A percentile compares a stretch with the other conserved stretches of the same genome.
Conservation (phyloP, 1,140 invertebrate genomes). For the Mamestra configurata region DNA sequence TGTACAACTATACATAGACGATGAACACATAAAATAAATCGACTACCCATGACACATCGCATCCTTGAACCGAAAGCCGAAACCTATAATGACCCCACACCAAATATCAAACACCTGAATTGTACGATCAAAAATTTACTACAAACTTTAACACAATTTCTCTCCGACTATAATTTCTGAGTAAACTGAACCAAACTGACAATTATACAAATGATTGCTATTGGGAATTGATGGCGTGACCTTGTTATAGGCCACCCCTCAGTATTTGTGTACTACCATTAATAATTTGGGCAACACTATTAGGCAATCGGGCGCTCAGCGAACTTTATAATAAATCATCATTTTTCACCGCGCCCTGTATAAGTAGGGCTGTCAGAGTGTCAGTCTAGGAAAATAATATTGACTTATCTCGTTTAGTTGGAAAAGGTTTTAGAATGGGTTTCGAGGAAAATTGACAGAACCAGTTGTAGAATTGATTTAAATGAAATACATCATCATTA, state of each 20-base stretch:
- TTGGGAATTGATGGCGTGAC: constrained; percentile 35
- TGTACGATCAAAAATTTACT: not conserved
- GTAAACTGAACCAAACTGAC: constrained; percentile 18
- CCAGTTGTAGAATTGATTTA: not conserved
- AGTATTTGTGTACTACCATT: constrained; percentile 53
- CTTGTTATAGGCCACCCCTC: constrained; percentile 29
- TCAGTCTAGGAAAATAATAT: constrained; percentile 23
- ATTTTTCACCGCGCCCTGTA: constrained; percentile 57
- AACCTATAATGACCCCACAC: not conserved
- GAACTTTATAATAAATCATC: constrained; percentile 58
- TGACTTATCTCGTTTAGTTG: not conserved
- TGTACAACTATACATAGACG: too few species aligned
- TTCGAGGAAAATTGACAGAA: not conserved
- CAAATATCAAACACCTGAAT: too few species aligned
- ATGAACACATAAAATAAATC: not conserved
- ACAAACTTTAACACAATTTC: not conserved
- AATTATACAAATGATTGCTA: constrained; percentile 40
- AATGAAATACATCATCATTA: too few species aligned
- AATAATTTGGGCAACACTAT: constrained; percentile 60
- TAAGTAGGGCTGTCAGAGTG: constrained; percentile 35
- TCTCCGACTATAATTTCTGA: not conserved
- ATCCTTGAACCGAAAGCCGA: not conserved
- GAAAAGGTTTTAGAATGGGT: not conserved
- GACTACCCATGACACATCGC: not conserved
- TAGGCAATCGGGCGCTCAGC: constrained; percentile 44